Evolutionary conservation across 2,113 vertebrate genomes (phyloP).

Genomic region (Opisthocomus hoazin): DNA sequence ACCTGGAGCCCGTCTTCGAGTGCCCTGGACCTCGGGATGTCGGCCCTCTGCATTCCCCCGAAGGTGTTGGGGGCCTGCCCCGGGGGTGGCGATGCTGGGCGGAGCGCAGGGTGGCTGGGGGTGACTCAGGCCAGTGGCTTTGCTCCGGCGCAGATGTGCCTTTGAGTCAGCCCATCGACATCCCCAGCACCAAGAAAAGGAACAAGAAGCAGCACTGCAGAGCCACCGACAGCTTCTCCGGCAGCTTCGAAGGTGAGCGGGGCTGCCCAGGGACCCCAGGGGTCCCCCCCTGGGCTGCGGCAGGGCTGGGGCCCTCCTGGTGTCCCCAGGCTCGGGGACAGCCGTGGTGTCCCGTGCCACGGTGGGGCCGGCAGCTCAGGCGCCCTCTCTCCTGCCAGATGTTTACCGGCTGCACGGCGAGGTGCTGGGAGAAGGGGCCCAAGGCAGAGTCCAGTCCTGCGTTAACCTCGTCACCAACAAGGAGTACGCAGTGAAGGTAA

Average conservation of each 20-base stretch:
- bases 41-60: fast-evolving
- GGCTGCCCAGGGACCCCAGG: fast-evolving
- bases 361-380: background rate
- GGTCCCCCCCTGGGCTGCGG: no score
- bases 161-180: slow-evolving; percentile 93
- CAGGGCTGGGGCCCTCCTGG: background rate
- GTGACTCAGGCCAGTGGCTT: background rate
- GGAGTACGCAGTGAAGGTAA: slow-evolving; percentile 97
- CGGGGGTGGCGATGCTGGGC: fast-evolving
- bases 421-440: slow-evolving; percentile 91
- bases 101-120: fast-evolving
- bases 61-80: background rate
- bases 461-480: slow-evolving; percentile 95
- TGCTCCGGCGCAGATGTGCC: slow-evolving; percentile 79
- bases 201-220: slow-evolving; percentile 97
- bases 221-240: slow-evolving; percentile 96
- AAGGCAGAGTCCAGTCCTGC: slow-evolving; percentile 93
- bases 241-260: slow-evolving; percentile 87
- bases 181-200: slow-evolving; percentile 93
- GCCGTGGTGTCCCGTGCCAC: fast-evolving
- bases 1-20: slow-evolving; percentile 84
- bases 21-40: background rate
- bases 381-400: slow-evolving; percentile 66
- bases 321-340: fast-evolving
- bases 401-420: slow-evolving; percentile 96